Conservation (phyloP, 2,888 invertebrate genomes). For the Thereva nobilitata region DNA sequence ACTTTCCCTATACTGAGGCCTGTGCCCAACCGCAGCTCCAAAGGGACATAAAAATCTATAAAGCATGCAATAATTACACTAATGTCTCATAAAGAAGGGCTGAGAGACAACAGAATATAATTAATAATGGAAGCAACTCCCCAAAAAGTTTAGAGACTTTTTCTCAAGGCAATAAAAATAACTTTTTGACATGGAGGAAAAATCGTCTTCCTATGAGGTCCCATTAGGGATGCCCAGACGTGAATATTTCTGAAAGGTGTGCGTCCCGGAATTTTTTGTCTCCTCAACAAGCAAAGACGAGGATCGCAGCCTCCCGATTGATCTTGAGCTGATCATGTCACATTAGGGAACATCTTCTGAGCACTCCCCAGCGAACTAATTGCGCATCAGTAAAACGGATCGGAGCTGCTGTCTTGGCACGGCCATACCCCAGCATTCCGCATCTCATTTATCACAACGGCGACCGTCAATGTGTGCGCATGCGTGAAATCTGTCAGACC, state of each 20-base stretch:
- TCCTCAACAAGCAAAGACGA: neutral
- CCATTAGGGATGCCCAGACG: constrained; percentile 2
- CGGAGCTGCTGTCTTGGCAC: constrained; percentile 7
- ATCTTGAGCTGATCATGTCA: constrained; percentile 37
- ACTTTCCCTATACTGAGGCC: too few species aligned
- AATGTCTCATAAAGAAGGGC: too few species aligned
- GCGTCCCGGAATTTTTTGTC: constrained; percentile 10
- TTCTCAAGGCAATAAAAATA: too few species aligned
- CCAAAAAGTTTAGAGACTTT: too few species aligned
- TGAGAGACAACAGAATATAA: too few species aligned
- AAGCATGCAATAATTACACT: too few species aligned
- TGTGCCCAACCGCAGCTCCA: too few species aligned
- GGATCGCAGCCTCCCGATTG: constrained; percentile 10
- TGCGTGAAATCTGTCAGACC: constrained; percentile 38
- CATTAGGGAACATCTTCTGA: constrained; percentile 33
- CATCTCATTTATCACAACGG: constrained; percentile 35
- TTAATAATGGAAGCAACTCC: too few species aligned
- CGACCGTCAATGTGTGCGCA: constrained; percentile 37
- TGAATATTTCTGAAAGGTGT: constrained; percentile 7
- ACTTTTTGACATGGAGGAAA: neutral
- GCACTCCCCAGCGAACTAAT: constrained; percentile 35
- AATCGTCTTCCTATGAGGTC: neutral
- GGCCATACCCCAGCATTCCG: neutral
- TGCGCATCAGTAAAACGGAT: constrained; percentile 28
- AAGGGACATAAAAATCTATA: too few species aligned